Evolutionary conservation across 2,113 vertebrate genomes (phyloP), one percentile per base, ranked within the genome.

Genomic region (Octodon degus): DNA sequence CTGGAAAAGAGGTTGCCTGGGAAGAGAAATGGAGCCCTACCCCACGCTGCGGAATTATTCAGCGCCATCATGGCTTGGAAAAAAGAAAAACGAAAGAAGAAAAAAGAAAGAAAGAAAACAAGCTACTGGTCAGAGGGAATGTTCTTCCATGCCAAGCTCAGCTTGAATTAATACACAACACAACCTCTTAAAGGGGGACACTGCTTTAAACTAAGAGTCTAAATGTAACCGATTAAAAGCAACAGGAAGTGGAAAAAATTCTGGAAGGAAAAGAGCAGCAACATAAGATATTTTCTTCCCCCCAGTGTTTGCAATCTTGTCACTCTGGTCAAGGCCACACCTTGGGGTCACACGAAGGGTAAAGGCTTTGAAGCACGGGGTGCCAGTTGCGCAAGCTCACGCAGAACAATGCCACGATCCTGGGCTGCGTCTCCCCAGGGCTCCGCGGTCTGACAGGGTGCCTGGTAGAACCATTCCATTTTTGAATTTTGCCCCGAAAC

Each of bases 111-210:
- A 97, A 92, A 80, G 67, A 96, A 93, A 97, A 91, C 89, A 97
- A 97, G 94, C 96, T 96, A 93, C 97, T 97, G 96, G 96, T 97
- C 96, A 88, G 90, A 90, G 94, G 96, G 93, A 97, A 86, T 68
- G 90, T 67, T 63, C 76, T 50, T 9, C 88, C 11, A 34, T 70
- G 94, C 97, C 97, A 97, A 86, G 80, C 96, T 76, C 96, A 97
- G 97, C 97, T 94, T 97, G 97, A 97, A 96, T 96, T 92, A 80
- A 92, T 95, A 89, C 92, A 96, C 97, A 96, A 37, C 94, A 91
- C 94, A 88, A 84, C 90, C 79, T 96, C 96, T 92, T 43, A 25
- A 96, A 93, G 85, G 43, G 55, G 70, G 90, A n/a, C 20, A 0
- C 77, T 7, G 67, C 90, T 95, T 96, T 76, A 62, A 83, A 90